A percentile compares a stretch with the other conserved stretches of the same genome.
These are phyloP conservation scores for Caradrina clavipalpis DNA, from an alignment of 2,888 invertebrate genomes.

Conservation along the genomic window DNA sequence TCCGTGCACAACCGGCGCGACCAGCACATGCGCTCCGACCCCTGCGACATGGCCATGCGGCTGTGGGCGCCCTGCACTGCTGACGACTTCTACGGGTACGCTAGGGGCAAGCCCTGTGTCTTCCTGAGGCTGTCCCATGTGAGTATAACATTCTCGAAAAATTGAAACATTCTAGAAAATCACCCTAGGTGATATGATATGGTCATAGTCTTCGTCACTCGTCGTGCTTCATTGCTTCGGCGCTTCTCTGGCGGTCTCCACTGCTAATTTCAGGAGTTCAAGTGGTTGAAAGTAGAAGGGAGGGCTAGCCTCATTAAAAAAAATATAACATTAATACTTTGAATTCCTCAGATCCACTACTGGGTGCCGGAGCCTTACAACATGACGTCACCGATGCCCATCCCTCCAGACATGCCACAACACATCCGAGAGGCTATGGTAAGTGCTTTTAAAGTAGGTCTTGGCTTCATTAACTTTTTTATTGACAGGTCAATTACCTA, in stretches of 20 bases:
- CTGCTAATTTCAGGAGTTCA: too few species aligned
- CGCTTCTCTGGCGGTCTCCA: too few species aligned
- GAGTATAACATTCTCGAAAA: slow-evolving; percentile 51
- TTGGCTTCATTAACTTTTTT: too few species aligned
- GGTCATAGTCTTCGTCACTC: too few species aligned
- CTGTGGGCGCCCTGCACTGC: slow-evolving; percentile 91
- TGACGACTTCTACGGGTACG: slow-evolving; percentile 93
- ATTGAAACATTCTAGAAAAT: too few species aligned
- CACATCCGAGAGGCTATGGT: slow-evolving; percentile 93
- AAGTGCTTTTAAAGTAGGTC: slow-evolving; percentile 53
- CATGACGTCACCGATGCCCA: slow-evolving; percentile 90
- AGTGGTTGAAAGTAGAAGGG: too few species aligned
- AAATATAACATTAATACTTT: background rate
- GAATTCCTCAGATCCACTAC: slow-evolving; percentile 94
- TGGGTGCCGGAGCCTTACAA: slow-evolving; percentile 96
- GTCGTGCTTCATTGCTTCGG: too few species aligned
- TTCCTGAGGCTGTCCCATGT: slow-evolving; percentile 94
- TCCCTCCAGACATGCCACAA: slow-evolving; percentile 94
- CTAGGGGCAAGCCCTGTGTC: slow-evolving; percentile 94
- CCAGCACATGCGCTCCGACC: slow-evolving; percentile 76
- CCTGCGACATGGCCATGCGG: slow-evolving; percentile 81
- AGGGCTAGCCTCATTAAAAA: too few species aligned
- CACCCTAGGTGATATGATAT: too few species aligned
- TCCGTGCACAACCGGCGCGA: slow-evolving; percentile 79
- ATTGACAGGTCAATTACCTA: too few species aligned